Base-by-base conservation (phyloP, 2,888 invertebrate genomes). In the Cylloceria caligata region DNA sequence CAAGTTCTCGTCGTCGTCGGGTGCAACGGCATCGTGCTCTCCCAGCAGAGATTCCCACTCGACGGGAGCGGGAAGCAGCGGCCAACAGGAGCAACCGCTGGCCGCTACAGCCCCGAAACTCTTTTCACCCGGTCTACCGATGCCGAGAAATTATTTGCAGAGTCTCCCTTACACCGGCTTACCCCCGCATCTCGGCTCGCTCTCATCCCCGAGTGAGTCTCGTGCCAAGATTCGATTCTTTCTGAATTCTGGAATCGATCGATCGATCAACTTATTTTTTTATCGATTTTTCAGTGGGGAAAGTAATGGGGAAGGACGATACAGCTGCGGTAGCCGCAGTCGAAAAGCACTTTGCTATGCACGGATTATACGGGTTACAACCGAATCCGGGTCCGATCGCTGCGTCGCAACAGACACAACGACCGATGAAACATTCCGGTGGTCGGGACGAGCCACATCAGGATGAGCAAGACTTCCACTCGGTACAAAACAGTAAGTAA, bases 391-490 rank as follows among this genome's bases (percentile, higher is more conserved):
- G 86, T 42, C 87, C 92, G 45, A 91, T 90, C 39, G 88, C 89
- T 45, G 93, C 92, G 81, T 93, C 92, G 85, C 93, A 91, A 81
- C 91, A 86, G 77, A 90, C 89, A 78, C 93, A 92, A 88, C 87
- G 92, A 84, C 89, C 92, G 84, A 89, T 90, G 76, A 92, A 92
- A 81, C 91, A 91, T 84, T 88, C 90, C 62, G 82, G 85, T 64
- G 86, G 87, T 69, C 88, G 88, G 89, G 93, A 91, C 83, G 93
- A 93, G 65, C 76, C 88, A 34, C 85, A 88, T 27, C 94, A 94
- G 88, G 95, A 95, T 57, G 95, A 95, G 60, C 93, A 94, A 52
- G 96, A 96, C 85, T 95, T 95, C 86, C 94, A 96, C 84, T 93
- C 95, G 16, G 94, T 94, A 1, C 94, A 95, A 87, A 95, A 95